Percentiles rank a stretch among this genome's conserved stretches.
Conservation (phyloP, 2,888 invertebrate genomes). For the Cantharis nigra region DNA sequence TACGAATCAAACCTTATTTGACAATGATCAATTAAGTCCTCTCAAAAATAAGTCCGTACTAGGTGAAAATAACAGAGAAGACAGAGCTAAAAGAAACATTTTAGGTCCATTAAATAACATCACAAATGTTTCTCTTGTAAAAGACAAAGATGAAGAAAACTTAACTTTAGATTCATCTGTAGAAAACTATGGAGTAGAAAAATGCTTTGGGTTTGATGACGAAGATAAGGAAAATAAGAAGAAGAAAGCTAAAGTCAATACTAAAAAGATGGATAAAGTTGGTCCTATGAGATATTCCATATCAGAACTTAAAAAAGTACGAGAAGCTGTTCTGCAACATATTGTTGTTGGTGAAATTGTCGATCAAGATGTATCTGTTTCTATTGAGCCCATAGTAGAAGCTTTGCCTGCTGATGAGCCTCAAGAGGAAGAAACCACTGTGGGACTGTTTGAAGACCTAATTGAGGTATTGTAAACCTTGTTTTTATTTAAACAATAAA, state of each 20-base stretch:
- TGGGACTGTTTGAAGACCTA: conserved; percentile 29
- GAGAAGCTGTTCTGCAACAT: background rate
- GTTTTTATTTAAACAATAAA: background rate
- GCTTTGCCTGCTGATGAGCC: background rate
- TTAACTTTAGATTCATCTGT: background rate
- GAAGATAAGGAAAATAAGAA: conserved; percentile 12
- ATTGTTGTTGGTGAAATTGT: background rate
- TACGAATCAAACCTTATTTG: background rate
- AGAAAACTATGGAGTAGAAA: background rate
- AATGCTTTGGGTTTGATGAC: conserved; percentile 17
- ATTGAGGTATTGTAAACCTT: background rate
- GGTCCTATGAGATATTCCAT: conserved; percentile 18
- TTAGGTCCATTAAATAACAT: background rate
- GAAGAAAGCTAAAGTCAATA: background rate
- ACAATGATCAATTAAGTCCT: conserved; percentile 1
- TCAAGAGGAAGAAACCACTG: background rate
- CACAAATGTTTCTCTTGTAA: background rate
- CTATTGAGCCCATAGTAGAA: background rate
- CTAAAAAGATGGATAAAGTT: background rate
- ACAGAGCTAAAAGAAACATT: background rate
- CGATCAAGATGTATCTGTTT: background rate
- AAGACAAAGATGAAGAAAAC: background rate
- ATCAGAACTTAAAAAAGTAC: conserved; percentile 12
- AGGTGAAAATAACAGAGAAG: background rate
- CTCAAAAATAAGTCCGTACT: background rate